A percentile compares a stretch with the other conserved stretches of the same genome.
phyloP scores from a whole-genome alignment of 2,113 vertebrate species.

The Mirza zaza region DNA sequence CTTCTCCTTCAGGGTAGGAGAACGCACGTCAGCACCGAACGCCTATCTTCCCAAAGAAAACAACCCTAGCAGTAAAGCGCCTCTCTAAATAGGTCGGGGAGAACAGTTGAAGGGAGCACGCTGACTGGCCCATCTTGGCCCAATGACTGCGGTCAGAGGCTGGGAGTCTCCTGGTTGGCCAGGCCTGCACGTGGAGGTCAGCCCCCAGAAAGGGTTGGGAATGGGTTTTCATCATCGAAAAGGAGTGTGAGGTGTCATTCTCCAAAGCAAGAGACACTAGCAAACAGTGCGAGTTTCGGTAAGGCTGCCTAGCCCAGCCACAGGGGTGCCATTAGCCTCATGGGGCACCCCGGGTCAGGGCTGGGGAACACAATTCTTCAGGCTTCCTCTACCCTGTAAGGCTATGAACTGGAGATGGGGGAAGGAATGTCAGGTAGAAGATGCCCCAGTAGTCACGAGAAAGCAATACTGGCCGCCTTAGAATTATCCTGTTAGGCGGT shows the following conservation, averaged over 20 bases:
- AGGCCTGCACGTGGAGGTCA: not conserved
- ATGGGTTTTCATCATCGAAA: not conserved
- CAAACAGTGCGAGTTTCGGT: too few relatives aligned
- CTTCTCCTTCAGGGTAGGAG: not conserved
- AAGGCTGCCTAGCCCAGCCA: too few relatives aligned
- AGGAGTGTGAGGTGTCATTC: not conserved
- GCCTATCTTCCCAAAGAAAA: accelerated
- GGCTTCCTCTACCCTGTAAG: not conserved
- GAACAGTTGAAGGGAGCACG: not conserved
- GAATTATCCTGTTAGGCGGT: not conserved
- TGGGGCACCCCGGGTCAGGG: too few relatives aligned
- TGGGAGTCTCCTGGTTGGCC: not conserved
- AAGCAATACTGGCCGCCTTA: not conserved
- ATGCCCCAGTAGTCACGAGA: not conserved
- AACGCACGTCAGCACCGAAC: accelerated
- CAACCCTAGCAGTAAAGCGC: accelerated
- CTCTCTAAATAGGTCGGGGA: accelerated
- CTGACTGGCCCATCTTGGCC: not conserved
- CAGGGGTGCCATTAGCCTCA: too few relatives aligned
- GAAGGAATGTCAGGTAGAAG: not conserved
- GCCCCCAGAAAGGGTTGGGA: accelerated
- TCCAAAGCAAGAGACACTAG: not conserved
- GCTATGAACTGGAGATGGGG: not conserved
- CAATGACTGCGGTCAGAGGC: not conserved
- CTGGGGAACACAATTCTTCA: not conserved